Conservation (phyloP, 2,888 invertebrate species). For the Lepas anatifera region DNA sequence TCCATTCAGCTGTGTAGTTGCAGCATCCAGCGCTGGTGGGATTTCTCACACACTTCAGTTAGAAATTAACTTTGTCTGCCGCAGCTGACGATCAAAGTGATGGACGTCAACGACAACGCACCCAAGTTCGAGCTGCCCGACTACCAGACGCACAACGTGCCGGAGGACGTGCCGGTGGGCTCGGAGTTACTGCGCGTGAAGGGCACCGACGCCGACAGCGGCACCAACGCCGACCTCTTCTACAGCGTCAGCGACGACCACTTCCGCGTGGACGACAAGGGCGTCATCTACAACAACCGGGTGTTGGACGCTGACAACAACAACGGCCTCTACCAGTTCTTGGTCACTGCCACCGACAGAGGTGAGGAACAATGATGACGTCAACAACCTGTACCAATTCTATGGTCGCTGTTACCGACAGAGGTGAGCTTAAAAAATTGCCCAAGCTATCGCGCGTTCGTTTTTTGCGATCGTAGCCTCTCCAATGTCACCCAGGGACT, state of each 20-base stretch:
- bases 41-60: too few relatives aligned
- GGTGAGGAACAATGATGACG: too few relatives aligned
- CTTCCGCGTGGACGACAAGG: conserved; percentile 85
- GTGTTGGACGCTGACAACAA: conserved; percentile 92
- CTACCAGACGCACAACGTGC: conserved; percentile 91
- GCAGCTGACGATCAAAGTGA: conserved; percentile 81
- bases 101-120: conserved; percentile 94
- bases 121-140: conserved; percentile 93
- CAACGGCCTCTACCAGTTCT: conserved; percentile 90
- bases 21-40: too few relatives aligned
- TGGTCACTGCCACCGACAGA: conserved; percentile 86
- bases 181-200: conserved; percentile 72
- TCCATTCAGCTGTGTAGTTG: too few relatives aligned
- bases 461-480: too few relatives aligned
- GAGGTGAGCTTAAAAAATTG: too few relatives aligned
- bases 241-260: conserved; percentile 86
- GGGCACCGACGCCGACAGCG: conserved; percentile 68
- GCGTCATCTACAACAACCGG: conserved; percentile 83
- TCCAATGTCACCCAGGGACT: too few relatives aligned
- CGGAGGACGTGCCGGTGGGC: conserved; percentile 85
- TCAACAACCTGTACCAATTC: conserved; percentile 94
- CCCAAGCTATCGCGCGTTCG: too few relatives aligned
- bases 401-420: conserved; percentile 86
- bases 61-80: too few relatives aligned
- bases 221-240: conserved; percentile 87